These are phyloP conservation scores for Ibidorhyncha struthersii DNA, from an alignment of 2,113 vertebrate genomes.

Conservation along the genomic window DNA sequence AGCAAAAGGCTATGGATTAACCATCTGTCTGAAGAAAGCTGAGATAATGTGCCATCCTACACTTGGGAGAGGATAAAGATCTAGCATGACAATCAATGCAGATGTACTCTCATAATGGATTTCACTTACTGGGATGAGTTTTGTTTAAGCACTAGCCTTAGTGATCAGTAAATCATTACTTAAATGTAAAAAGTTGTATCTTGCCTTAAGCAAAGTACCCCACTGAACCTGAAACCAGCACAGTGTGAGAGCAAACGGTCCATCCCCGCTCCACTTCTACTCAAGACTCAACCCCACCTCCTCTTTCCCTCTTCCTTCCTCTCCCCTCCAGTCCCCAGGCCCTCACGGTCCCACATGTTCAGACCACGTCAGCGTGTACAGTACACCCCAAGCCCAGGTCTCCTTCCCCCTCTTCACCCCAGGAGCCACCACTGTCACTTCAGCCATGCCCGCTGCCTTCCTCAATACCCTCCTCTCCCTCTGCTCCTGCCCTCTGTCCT, in stretches of 20 bases:
- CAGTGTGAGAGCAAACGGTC: neutral
- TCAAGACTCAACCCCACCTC: neutral
- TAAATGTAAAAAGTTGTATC: constrained; percentile 39
- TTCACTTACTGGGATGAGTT: constrained; percentile 64
- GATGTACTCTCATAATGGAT: constrained; percentile 64
- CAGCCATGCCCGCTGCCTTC: neutral
- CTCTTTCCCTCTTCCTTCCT: neutral
- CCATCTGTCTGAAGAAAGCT: constrained; percentile 42
- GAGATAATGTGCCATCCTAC: constrained; percentile 53
- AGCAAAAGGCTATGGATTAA: constrained; percentile 70
- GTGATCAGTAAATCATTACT: constrained; percentile 46
- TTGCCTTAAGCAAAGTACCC: neutral
- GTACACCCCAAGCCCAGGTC: neutral
- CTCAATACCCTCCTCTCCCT: neutral
- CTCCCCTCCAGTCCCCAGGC: neutral
- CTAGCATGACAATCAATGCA: constrained; percentile 57
- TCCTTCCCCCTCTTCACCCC: neutral
- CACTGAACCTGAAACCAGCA: neutral
- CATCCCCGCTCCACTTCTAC: neutral
- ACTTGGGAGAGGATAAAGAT: constrained; percentile 54
- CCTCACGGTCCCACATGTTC: fast-evolving
- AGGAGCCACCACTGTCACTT: neutral
- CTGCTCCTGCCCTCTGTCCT: neutral
- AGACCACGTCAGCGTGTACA: neutral
- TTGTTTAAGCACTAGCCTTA: constrained; percentile 50